These are phyloP conservation scores for Varanus komodoensis DNA, from an alignment of 2,113 vertebrate genomes.

Conservation along the genomic window DNA sequence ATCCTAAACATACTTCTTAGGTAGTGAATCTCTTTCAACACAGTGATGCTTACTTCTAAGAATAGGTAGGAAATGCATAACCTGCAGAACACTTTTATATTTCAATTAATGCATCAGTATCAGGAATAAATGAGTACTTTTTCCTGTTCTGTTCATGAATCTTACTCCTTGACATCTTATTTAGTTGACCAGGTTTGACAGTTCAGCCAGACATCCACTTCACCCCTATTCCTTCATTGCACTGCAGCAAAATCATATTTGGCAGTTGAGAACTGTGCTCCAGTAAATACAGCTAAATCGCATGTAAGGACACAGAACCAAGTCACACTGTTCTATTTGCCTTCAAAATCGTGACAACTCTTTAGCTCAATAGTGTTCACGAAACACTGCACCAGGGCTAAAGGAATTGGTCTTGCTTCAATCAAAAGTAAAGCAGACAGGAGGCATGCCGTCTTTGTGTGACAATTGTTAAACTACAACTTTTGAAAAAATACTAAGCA, in stretches of 20 bases:
- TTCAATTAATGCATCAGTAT: neutral
- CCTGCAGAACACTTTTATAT: neutral
- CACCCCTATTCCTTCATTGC: neutral
- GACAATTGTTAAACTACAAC: neutral
- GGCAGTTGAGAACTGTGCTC: neutral
- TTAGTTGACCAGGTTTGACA: neutral
- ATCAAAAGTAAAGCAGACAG: neutral
- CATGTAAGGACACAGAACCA: neutral
- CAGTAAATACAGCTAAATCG: neutral
- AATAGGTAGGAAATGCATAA: neutral
- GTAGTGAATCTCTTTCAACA: neutral
- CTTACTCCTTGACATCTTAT: neutral
- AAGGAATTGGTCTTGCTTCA: neutral
- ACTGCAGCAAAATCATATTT: neutral
- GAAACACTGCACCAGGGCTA: neutral
- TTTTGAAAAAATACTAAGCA: neutral
- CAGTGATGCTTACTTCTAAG: neutral
- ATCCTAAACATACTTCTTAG: neutral
- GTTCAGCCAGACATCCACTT: neutral
- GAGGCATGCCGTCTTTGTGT: neutral
- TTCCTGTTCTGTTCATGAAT: neutral
- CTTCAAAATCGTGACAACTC: neutral
- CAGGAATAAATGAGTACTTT: neutral
- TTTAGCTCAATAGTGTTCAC: neutral
- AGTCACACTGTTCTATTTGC: neutral